Percentiles rank a stretch among this genome's conserved stretches.
phyloP scores from a whole-genome alignment of 2,888 invertebrate genomes.

The Dryobotodes eremita region DNA sequence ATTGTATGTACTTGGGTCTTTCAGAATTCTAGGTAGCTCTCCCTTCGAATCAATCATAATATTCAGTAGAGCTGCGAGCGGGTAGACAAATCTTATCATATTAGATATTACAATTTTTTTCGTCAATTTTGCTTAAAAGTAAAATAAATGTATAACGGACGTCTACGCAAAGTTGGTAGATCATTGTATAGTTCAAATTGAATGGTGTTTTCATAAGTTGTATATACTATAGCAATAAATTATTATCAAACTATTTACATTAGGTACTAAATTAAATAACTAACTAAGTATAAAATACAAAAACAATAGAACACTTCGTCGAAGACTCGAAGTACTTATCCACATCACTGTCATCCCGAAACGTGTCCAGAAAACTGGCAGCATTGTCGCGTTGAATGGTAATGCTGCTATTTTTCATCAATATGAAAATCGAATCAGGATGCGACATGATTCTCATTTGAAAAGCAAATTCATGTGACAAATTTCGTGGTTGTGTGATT shows the following conservation, averaged over 20 bases:
- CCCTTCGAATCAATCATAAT: slow-evolving; percentile 50
- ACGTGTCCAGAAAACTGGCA: neutral
- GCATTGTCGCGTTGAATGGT: neutral
- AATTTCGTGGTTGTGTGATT: neutral
- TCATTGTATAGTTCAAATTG: neutral
- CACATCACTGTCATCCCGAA: neutral
- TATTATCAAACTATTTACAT: neutral
- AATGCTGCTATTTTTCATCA: neutral
- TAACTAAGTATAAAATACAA: neutral
- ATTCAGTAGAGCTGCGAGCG: slow-evolving; percentile 7
- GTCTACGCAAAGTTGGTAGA: neutral
- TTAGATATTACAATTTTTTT: slow-evolving; percentile 9
- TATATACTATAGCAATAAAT: neutral
- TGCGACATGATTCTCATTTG: neutral
- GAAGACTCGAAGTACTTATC: neutral
- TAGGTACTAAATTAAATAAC: neutral
- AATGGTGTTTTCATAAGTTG: no score
- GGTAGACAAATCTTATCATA: slow-evolving; percentile 29
- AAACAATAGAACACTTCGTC: neutral
- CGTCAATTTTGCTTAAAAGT: neutral
- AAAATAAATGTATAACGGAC: neutral
- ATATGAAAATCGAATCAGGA: neutral
- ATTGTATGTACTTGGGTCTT: slow-evolving; percentile 35
- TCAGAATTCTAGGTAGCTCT: slow-evolving; percentile 38
- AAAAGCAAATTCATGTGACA: neutral